Base-by-base conservation (phyloP, 1,140 invertebrate genomes). In the Drosophila subpulchrella region DNA sequence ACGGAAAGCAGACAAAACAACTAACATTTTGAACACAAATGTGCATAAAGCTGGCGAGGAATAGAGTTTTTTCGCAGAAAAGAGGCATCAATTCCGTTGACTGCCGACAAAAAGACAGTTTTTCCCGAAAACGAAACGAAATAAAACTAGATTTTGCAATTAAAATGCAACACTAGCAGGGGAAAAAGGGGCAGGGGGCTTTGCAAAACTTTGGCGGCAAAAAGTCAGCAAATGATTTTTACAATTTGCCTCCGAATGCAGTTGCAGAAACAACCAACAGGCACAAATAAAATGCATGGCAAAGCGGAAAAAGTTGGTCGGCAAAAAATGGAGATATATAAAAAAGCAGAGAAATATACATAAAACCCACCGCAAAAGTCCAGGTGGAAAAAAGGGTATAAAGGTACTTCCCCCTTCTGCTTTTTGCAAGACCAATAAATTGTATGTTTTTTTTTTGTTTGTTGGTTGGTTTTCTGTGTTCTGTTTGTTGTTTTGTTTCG, bases 181-280 rank as follows among this genome's bases (percentile, higher is more conserved):
- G 34, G 3, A n/a, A 10, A 13, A 32, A 1, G 1, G 27, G 2
- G 1, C 10, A 4, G 42, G 4, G 10, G 42, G 17, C n/a, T 13
- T 27, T 15, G 38, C 42, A 17, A 48, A 71, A 71, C 65, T 58
- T 71, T 71, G 47, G 51, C 30, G 66, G 53, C 55, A 70, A 83
- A 81, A 83, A 83, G 80, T 83, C 80, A 74, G 80, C 55, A 78
- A 82, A 83, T 78, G 50, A 75, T 78, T 83, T 83, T 75, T 63
- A 82, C 79, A 78, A 67, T 74, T 81, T 68, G 61, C 48, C 74
- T 56, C 58, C 50, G 42, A 66, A 57, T 65, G 80, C 79, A 82
- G 76, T 47, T 55, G 44, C 58, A 47, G 11, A 53, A 68, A 59
- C 51, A 34, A 58, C 48, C 50, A 62, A 57, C 30, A 61, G 44